A percentile compares a stretch with the other conserved stretches of the same genome.
These are phyloP conservation scores for Caenorhabditis afra DNA, from an alignment of 2,888 invertebrate genomes.

Conservation along the genomic window DNA sequence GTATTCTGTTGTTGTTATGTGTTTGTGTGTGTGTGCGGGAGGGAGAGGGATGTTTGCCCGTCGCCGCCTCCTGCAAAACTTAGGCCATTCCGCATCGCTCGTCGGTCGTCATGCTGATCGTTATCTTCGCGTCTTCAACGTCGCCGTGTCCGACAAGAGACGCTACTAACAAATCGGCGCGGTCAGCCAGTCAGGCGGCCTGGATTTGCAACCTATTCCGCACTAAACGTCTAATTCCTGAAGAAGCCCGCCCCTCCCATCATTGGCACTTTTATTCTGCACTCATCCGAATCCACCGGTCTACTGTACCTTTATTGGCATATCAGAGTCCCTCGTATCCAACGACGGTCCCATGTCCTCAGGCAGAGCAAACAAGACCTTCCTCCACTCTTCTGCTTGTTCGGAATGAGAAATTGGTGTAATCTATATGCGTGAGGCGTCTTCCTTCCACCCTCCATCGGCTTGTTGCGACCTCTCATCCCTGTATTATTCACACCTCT, in stretches of 20 bases:
- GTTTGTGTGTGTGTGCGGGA: no score
- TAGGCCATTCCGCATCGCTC: constrained; percentile 17
- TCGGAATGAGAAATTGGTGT: constrained; percentile 51
- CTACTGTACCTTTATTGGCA: no score
- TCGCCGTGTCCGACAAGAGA: constrained; percentile 23
- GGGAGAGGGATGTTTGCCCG: constrained; percentile 32
- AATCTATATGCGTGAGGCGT: constrained; percentile 51
- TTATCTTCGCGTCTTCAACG: constrained; percentile 25
- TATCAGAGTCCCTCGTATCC: no score
- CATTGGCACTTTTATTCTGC: no score
- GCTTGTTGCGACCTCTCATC: constrained; percentile 49
- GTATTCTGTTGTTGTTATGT: constrained; percentile 27
- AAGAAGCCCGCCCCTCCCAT: no score
- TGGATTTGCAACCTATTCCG: constrained; percentile 37
- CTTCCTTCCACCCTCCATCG: not conserved
- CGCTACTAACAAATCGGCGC: constrained; percentile 24
- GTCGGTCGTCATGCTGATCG: constrained; percentile 34
- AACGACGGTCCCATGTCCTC: not conserved
- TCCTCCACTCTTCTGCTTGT: constrained; percentile 18
- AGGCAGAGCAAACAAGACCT: constrained; percentile 24
- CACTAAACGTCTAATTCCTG: not conserved
- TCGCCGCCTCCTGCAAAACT: constrained; percentile 38
- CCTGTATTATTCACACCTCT: constrained; percentile 53
- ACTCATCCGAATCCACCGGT: no score
- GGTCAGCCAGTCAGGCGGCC: constrained; percentile 14